Base-by-base conservation (phyloP, 2,888 invertebrate genomes). In the Teinopalpus imperialis region DNA sequence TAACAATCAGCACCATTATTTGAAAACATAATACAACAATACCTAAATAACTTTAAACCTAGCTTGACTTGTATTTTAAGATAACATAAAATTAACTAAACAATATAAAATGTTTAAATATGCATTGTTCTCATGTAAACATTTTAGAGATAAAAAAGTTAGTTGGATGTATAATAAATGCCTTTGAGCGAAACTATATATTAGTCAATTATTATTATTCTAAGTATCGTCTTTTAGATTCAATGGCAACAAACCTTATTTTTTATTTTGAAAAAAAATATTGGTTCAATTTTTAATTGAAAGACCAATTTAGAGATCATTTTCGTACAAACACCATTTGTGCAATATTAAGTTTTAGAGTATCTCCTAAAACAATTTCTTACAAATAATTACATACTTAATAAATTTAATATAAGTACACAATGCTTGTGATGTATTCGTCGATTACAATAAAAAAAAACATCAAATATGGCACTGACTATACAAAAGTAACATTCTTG, bases 161-260 rank as follows among this genome's bases (percentile, higher is more conserved):
- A 18, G 7, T 36, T 8, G 13, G 4, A 29, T 23, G 14, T 24
- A 31, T 23, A 23, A 9, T 43, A 51, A 55, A 57, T 57, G 58
- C 57, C 53, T 59, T 61, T 65, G 63, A 65, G 65, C 65, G n/a
- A 65, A 62, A 48, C 18, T 43, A 27, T 5, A 43, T n/a, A n/a
- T n/a, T n/a, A 46, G 12, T 34, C 21, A 6, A 6, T n/a, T 13
- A 5, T 21, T 14, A n/a, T 12, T 13, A 21, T 13, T 14, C 10
- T 21, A 29, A 40, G 3, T 37, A 9, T 18, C 7, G 23, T n/a
- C n/a, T n/a, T n/a, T n/a, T n/a, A n/a, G n/a, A n/a, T n/a, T n/a
- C n/a, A n/a, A n/a, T n/a, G n/a, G n/a, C n/a, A n/a, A n/a, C n/a
- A n/a, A n/a, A n/a, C n/a, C n/a, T n/a, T n/a, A n/a, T n/a, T n/a